These are phyloP conservation scores for Montipora efflorescens DNA, from an alignment of 64 coral and sea anemone genomes.

Conservation along the genomic window DNA sequence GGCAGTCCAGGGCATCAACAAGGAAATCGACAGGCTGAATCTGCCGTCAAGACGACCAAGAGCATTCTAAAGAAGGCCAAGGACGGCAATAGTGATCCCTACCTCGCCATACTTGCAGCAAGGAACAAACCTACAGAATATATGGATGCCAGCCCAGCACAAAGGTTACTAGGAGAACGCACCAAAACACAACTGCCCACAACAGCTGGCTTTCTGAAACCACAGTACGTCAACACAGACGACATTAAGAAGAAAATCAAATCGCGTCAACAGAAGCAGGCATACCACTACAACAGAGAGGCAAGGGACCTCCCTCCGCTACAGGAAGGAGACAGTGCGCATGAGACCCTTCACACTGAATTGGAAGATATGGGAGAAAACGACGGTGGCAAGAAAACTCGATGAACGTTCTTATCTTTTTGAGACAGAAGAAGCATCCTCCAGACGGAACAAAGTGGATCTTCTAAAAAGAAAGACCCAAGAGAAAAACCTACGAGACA, in stretches of 20 bases:
- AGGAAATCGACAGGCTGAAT: conserved; percentile 38
- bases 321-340: conserved; percentile 47
- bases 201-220: not conserved
- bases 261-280: conserved; percentile 4
- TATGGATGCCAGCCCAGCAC: conserved; percentile 31
- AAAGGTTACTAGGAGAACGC: conserved; percentile 37
- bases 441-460: conserved; percentile 3
- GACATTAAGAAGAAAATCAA: conserved; percentile 4
- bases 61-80: conserved; percentile 34
- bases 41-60: conserved; percentile 58
- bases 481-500: no score
- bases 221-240: conserved; percentile 9
- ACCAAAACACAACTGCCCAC: conserved; percentile 49
- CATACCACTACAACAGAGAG: conserved; percentile 44
- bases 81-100: conserved; percentile 14
- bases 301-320: conserved; percentile 47
- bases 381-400: not conserved
- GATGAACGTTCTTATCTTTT: conserved; percentile 24
- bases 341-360: conserved; percentile 54
- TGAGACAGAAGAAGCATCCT: conserved; percentile 11
- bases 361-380: conserved; percentile 36
- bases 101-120: conserved; percentile 43
- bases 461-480: not conserved
- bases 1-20: conserved; percentile 43
- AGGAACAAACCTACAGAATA: conserved; percentile 64